These are phyloP conservation scores for Aphaenogaster ashmeadi DNA, from an alignment of 1,140 invertebrate genomes.

Conservation along the genomic window DNA sequence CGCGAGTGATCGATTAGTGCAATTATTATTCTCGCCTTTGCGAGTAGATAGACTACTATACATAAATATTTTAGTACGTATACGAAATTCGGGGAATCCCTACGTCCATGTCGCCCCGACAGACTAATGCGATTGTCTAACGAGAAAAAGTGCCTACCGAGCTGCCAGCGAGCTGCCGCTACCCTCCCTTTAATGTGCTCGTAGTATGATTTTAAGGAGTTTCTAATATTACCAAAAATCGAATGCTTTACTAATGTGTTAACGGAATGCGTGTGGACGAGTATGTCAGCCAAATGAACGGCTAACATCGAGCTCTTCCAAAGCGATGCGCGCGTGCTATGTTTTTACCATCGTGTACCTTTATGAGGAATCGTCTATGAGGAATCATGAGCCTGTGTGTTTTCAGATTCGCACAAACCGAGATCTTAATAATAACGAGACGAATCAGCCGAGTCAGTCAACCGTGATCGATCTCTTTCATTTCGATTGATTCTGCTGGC, in stretches of 20 bases:
- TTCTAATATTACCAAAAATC: conserved; percentile 77
- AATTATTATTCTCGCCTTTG: conserved; percentile 75
- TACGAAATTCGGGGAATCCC: neutral
- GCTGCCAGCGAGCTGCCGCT: conserved; percentile 67
- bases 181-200: conserved; percentile 63
- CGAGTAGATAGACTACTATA: conserved; percentile 67
- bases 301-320: conserved; percentile 47
- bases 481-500: neutral
- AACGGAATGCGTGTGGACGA: conserved; percentile 26
- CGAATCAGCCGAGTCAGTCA: neutral
- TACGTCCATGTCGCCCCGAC: neutral
- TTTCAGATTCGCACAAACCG: neutral
- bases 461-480: neutral
- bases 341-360: neutral
- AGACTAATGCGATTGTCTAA: neutral
- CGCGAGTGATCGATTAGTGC: conserved; percentile 68
- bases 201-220: conserved; percentile 64
- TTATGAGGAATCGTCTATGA: neutral
- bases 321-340: conserved; percentile 24
- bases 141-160: conserved; percentile 71
- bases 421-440: neutral
- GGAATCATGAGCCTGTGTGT: neutral
- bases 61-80: conserved; percentile 55
- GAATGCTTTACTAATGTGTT: conserved; percentile 78
- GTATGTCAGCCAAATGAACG: conserved; percentile 4